Conservation (phyloP, 2,113 vertebrate species). For the Rattus rattus region DNA sequence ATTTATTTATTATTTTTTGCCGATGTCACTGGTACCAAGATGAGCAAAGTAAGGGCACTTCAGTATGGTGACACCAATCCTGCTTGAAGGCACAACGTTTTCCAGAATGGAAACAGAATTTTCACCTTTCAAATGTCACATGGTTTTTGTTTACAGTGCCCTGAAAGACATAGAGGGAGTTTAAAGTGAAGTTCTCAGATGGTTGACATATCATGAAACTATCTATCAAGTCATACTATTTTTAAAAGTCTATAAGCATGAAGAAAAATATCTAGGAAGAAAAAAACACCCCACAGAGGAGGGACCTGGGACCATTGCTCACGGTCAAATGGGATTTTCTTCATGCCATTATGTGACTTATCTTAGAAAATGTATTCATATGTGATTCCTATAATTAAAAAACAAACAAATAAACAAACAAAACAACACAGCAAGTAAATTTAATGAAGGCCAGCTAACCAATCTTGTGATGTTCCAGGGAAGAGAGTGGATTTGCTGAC, state of each 20-base stretch:
- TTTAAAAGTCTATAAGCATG: not conserved
- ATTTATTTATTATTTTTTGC: not conserved
- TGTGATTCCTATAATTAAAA: conserved; percentile 46
- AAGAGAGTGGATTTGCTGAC: not conserved
- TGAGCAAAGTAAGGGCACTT: not conserved
- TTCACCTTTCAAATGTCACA: conserved; percentile 17
- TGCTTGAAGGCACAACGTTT: not conserved
- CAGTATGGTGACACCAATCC: not conserved
- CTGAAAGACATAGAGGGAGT: not conserved
- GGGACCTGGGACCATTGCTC: not conserved
- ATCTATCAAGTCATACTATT: not conserved
- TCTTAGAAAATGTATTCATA: not conserved
- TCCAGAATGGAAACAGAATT: not conserved
- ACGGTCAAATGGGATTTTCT: conserved; percentile 2
- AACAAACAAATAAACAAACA: not conserved
- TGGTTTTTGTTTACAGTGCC: not conserved
- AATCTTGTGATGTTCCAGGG: not conserved
- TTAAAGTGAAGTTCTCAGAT: not conserved
- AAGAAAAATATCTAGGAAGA: conserved; percentile 5
- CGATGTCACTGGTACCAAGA: not conserved
- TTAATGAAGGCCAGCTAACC: not conserved
- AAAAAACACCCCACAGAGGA: not conserved
- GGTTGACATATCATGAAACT: not conserved
- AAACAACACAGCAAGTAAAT: not conserved
- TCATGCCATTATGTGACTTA: not conserved